Conservation (phyloP, 2,113 vertebrate genomes). For the Nansenia antarctica region DNA sequence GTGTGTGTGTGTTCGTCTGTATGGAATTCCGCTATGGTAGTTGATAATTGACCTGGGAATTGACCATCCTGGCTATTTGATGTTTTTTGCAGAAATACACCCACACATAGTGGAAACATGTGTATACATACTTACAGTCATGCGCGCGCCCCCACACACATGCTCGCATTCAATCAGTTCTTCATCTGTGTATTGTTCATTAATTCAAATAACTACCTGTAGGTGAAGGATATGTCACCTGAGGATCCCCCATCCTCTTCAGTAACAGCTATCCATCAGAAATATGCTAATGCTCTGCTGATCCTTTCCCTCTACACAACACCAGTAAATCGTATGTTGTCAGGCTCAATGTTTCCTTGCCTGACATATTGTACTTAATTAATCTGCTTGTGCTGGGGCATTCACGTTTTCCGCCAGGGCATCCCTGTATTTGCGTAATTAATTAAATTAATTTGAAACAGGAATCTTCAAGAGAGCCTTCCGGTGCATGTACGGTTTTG, state of each 20-base stretch:
- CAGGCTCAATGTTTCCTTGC: constrained; percentile 40
- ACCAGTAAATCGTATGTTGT: constrained; percentile 36
- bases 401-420: constrained; percentile 50
- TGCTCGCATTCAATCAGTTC: background rate
- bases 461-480: constrained; percentile 48
- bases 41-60: no score
- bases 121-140: background rate
- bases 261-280: background rate
- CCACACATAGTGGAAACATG: background rate
- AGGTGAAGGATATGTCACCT: background rate
- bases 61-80: constrained; percentile 6
- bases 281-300: constrained; percentile 29
- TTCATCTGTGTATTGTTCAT: background rate
- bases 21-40: constrained; percentile 21
- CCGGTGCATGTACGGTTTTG: constrained; percentile 53
- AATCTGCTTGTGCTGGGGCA: constrained; percentile 58
- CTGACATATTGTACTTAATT: constrained; percentile 65
- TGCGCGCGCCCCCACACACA: background rate
- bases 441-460: constrained; percentile 69
- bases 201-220: constrained; percentile 1
- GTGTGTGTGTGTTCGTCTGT: constrained; percentile 15
- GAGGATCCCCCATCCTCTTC: constrained; percentile 3
- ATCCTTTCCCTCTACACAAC: constrained; percentile 36
- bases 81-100: background rate
- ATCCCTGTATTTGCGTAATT: constrained; percentile 68